These are phyloP conservation scores for Pristionchus fissidentatus DNA, from an alignment of 2,888 invertebrate species.

Conservation along the genomic window DNA sequence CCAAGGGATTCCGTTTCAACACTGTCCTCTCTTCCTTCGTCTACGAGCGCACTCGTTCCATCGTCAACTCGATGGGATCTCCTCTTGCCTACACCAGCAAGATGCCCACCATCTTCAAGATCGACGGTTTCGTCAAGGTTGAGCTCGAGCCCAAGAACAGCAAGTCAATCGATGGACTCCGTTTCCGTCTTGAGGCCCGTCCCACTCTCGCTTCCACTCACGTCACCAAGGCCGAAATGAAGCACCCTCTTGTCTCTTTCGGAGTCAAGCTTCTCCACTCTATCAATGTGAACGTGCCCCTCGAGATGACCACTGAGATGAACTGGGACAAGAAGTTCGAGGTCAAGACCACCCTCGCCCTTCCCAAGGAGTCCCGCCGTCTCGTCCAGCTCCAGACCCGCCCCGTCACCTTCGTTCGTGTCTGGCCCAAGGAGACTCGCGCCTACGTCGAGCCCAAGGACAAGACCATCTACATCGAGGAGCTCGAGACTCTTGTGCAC, in stretches of 20 bases:
- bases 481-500: conserved; percentile 52
- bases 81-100: conserved; percentile 61
- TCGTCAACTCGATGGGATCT: conserved; percentile 66
- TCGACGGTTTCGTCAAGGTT: conserved; percentile 35
- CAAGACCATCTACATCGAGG: conserved; percentile 60
- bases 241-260: conserved; percentile 61
- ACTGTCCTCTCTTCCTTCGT: conserved; percentile 53
- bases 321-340: conserved; percentile 52
- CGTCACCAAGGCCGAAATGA: conserved; percentile 56
- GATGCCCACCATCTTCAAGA: conserved; percentile 57
- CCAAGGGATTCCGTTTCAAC: conserved; percentile 42
- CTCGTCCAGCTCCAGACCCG: conserved; percentile 61
- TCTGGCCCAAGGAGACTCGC: conserved; percentile 55
- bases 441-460: conserved; percentile 64
- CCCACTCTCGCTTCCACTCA: conserved; percentile 52
- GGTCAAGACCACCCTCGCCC: conserved; percentile 53
- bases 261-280: conserved; percentile 65
- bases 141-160: conserved; percentile 50
- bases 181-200: conserved; percentile 48
- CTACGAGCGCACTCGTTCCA: conserved; percentile 53
- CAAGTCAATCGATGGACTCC: conserved; percentile 51
- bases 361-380: conserved; percentile 53
- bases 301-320: conserved; percentile 58
- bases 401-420: conserved; percentile 64
- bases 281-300: conserved; percentile 60